These are phyloP conservation scores for Drosophila santomea DNA, from an alignment of 1,140 invertebrate genomes.

Conservation along the genomic window DNA sequence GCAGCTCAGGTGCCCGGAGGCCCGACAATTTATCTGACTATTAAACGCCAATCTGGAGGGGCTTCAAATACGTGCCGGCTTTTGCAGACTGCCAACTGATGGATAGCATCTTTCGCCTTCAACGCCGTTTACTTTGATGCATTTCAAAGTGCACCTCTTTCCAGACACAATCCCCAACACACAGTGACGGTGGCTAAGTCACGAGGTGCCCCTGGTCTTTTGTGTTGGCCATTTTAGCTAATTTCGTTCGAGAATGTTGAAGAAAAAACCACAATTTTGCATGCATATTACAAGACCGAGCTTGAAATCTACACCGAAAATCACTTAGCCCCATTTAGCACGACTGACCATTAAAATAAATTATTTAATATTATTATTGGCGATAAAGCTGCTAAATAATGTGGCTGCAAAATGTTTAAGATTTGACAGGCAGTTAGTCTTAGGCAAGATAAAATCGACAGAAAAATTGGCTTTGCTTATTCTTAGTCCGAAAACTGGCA, in stretches of 20 bases:
- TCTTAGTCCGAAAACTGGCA: slow-evolving; percentile 4
- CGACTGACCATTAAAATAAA: slow-evolving; percentile 72
- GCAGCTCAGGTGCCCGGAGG: slow-evolving; percentile 69
- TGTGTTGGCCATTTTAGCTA: slow-evolving; percentile 53
- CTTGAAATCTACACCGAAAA: slow-evolving; percentile 73
- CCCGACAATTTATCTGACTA: slow-evolving; percentile 57
- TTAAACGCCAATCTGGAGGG: slow-evolving; percentile 63
- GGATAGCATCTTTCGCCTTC: slow-evolving; percentile 70
- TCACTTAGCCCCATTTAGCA: slow-evolving; percentile 76
- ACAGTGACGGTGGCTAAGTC: slow-evolving; percentile 48
- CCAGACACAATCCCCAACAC: not conserved
- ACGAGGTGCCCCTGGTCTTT: slow-evolving; percentile 62
- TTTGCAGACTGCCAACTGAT: slow-evolving; percentile 27
- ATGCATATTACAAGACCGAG: slow-evolving; percentile 28
- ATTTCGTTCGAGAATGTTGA: slow-evolving; percentile 47
- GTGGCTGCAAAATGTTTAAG: slow-evolving; percentile 39
- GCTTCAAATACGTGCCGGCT: slow-evolving; percentile 61
- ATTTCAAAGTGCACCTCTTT: slow-evolving; percentile 41
- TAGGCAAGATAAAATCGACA: slow-evolving; percentile 42
- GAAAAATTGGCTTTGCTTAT: slow-evolving; percentile 15
- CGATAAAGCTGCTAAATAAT: slow-evolving; percentile 66
- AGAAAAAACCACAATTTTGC: slow-evolving; percentile 51
- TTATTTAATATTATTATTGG: slow-evolving; percentile 81
- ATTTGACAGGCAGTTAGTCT: slow-evolving; percentile 60
- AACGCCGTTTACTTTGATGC: slow-evolving; percentile 55